Evolutionary conservation across 2,113 vertebrate genomes (phyloP), one percentile per base, ranked within the genome.

Genomic region (Etheostoma spectabile): DNA sequence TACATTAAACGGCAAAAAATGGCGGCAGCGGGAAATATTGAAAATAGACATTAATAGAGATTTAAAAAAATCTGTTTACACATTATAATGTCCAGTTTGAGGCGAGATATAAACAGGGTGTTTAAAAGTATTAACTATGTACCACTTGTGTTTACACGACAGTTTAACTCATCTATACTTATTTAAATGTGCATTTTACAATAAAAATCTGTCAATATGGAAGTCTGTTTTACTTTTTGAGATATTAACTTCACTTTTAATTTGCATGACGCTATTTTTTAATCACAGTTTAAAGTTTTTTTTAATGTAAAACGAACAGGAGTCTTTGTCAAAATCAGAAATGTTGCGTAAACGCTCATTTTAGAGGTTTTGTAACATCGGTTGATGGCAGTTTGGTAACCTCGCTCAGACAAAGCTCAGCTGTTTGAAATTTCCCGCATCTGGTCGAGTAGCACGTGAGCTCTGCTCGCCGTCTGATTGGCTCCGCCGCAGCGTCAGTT

Each of bases 401-500:
- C 5, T 38, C 1, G 21, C 59, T 6, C 52, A 22, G 33, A 88
- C 64, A n/a, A 79, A 45, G 38, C 21, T 42, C 38, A 48, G 61
- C 5, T 8, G 0, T 80, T 91, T 72, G 35, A 42, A 90, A 89
- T 86, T 73, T 91, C 86, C 91, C 91, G 87, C 89, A 73, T 77
- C 82, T 15, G 3, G 3, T 16, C 12, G 1, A 2, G 14, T 0
- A 33, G 42, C 72, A 79, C 87, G 82, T 72, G 52, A 46, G 1
- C 7, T 4, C 8, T 7, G 8, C 14, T 7, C 0, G 6, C 21
- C 1, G 8, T 6, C 30, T 77, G 85, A 96, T 93, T 96, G 94
- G 95, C 74, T 84, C 0, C 3, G n/a, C 8, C 15, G 11, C 12
- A 2, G 48, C 76, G 60, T 55, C 12, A 1, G n/a, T 60, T 88